Base-by-base conservation (phyloP, 1,140 invertebrate genomes). In the Drosophila virilis region DNA sequence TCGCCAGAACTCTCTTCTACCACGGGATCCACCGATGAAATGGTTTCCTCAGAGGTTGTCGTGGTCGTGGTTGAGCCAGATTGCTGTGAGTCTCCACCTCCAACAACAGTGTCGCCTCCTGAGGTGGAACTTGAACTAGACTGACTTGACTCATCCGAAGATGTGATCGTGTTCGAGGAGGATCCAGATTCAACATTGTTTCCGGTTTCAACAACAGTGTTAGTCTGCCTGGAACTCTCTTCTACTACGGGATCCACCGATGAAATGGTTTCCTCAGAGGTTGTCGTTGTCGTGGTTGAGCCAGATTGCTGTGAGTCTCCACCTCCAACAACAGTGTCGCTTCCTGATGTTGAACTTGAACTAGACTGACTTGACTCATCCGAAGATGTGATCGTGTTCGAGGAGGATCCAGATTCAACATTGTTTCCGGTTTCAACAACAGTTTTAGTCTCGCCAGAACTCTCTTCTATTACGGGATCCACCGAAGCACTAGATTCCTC, bases 31-130 rank as follows among this genome's bases (percentile, higher is more conserved):
- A 13, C 2, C 9, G 10, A 10, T 42, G 66, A 40, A 15, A 22
- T 66, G 0, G 74, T 37, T 9, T 51, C 22, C 6, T 8, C 17
- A 40, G 60, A 40, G 5, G 68, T 62, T 48, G 17, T 17, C 17
- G 17, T 17, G 17, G 54, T 57, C 9, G 22, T 28, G 22, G 37
- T 55, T 17, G 70, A 43, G 12, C 12, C 8, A 42, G 33, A 22
- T 22, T 48, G 57, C n/a, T 60, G 45, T 7, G 58, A 48, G 15
- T n/a, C 8, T 1, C 15, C 55, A 15, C 55, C 55, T 33, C 42
- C 40, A 33, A 15, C 40, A 15, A 42, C 15, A 8, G 13, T 46
- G 9, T 46, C 9, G 1, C 1, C 43, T 1, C 43, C 15, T 46
- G 43, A 46, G 0, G 22, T 28, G 5, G 22, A 28, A 0, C 22